Conservation (phyloP, 2,797 vertebrate genomes). For the Lates japonicus region DNA sequence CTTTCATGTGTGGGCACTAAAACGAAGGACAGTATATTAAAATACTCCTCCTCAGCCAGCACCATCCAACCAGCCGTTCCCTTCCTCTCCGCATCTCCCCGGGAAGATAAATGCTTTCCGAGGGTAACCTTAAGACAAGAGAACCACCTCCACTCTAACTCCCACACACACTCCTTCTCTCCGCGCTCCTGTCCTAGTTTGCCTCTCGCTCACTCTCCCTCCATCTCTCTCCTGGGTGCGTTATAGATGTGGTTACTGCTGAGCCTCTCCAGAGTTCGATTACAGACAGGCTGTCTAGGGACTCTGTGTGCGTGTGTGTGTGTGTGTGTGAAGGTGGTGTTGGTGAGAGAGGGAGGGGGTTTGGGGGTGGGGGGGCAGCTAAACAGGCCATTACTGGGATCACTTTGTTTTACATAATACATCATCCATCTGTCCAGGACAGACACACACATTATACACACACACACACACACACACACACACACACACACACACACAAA, state of each 20-base stretch:
- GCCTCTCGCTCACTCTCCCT: constrained; percentile 62
- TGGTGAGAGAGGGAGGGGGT: constrained; percentile 14
- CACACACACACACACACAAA: constrained; percentile 50
- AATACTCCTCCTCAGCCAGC: constrained; percentile 77
- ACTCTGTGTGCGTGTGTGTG: constrained; percentile 40
- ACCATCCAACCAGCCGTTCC: constrained; percentile 62
- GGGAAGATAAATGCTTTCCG: constrained; percentile 78
- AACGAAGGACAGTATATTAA: constrained; percentile 81
- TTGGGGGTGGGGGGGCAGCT: constrained; percentile 54
- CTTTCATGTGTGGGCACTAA: constrained; percentile 77
- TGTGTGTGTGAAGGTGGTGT: constrained; percentile 36
- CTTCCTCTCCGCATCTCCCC: constrained; percentile 71
- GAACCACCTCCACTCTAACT: constrained; percentile 80
- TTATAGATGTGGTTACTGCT: constrained; percentile 78
- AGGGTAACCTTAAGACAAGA: constrained; percentile 83
- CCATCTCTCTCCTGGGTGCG: constrained; percentile 71
- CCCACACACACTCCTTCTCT: constrained; percentile 69
- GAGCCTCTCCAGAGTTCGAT: constrained; percentile 74
- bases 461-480: constrained; percentile 42
- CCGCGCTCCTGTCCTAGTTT: constrained; percentile 72
- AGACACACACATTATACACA: constrained; percentile 22
- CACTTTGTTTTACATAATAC: constrained; percentile 87
- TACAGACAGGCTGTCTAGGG: constrained; percentile 76
- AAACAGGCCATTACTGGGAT: constrained; percentile 85
- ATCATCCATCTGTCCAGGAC: constrained; percentile 85